A percentile compares a stretch with the other conserved stretches of the same genome.
Evolutionary conservation across 1,140 invertebrate species (phyloP).

Genomic region (Acromyrmex charruanus): DNA sequence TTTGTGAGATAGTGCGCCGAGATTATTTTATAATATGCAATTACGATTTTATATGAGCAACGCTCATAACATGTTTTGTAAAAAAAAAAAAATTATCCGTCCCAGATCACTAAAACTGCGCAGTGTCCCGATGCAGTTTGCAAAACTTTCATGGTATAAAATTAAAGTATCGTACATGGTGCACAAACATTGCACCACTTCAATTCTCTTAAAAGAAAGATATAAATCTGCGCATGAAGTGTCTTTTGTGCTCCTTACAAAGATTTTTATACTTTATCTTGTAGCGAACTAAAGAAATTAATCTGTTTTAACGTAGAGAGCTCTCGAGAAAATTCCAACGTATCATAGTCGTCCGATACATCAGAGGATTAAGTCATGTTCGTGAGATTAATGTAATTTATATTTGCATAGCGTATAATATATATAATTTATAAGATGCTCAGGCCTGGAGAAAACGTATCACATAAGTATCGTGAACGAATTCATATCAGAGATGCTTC

Average conservation of each 20-base stretch:
- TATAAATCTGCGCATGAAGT: slow-evolving; percentile 24
- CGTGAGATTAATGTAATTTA: slow-evolving; percentile 42
- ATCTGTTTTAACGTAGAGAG: background rate
- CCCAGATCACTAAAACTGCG: slow-evolving; percentile 61
- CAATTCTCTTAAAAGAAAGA: slow-evolving; percentile 12
- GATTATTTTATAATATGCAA: slow-evolving; percentile 45
- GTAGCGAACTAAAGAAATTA: slow-evolving; percentile 26
- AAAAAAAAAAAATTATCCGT: slow-evolving; percentile 54
- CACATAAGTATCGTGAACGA: slow-evolving; percentile 25
- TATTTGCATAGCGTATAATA: background rate
- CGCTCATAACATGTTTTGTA: slow-evolving; percentile 3
- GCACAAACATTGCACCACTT: background rate
- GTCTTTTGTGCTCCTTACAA: background rate
- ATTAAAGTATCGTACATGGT: background rate
- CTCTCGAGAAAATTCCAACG: slow-evolving; percentile 22
- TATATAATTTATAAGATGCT: background rate
- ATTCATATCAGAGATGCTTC: background rate
- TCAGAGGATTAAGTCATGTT: slow-evolving; percentile 23
- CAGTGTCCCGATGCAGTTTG: slow-evolving; percentile 32
- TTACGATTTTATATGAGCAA: slow-evolving; percentile 25
- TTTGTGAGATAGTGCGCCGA: slow-evolving; percentile 8
- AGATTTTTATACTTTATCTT: background rate
- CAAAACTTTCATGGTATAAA: slow-evolving; percentile 10
- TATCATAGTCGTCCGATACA: slow-evolving; percentile 12
- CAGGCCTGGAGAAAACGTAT: background rate